These are phyloP conservation scores for Dermolepida albohirtum DNA, from an alignment of 2,888 invertebrate genomes.

Conservation along the genomic window DNA sequence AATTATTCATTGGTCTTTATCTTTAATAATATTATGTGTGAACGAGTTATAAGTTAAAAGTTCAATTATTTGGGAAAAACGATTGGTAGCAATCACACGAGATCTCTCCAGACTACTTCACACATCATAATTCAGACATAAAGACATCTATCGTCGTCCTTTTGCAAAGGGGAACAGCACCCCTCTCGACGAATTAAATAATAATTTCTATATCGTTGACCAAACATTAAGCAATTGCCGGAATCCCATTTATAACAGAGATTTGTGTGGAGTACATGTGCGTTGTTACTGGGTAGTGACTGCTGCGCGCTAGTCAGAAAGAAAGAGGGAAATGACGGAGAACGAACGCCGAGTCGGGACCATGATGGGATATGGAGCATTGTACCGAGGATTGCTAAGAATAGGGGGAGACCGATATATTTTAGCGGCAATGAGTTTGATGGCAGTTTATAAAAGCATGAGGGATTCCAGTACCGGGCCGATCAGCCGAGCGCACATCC, in stretches of 20 bases:
- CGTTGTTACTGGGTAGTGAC: too few relatives aligned
- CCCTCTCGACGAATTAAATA: constrained; percentile 53
- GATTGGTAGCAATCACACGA: constrained; percentile 12
- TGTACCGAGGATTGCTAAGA: constrained; percentile 56
- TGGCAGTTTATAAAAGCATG: constrained; percentile 54
- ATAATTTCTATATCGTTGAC: constrained; percentile 61
- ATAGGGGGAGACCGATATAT: constrained; percentile 58
- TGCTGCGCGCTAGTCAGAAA: too few relatives aligned
- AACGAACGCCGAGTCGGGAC: constrained; percentile 10
- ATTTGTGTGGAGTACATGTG: constrained; percentile 45
- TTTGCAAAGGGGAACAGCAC: constrained; percentile 4
- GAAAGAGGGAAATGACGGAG: constrained; percentile 24
- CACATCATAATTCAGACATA: constrained; percentile 39
- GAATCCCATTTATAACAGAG: constrained; percentile 56
- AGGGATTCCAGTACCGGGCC: constrained; percentile 56
- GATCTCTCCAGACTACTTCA: constrained; percentile 21
- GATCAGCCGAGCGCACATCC: constrained; percentile 61
- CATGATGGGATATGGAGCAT: constrained; percentile 45
- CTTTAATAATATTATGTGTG: too few relatives aligned
- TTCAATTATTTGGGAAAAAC: constrained; percentile 2
- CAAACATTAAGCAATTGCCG: constrained; percentile 59
- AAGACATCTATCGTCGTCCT: neutral
- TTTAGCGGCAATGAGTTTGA: constrained; percentile 58
- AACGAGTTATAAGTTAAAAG: too few relatives aligned
- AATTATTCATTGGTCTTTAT: too few relatives aligned